A percentile compares a stretch with the other conserved stretches of the same genome.
These are phyloP conservation scores for Bombyx huttoni DNA, from an alignment of 2,888 invertebrate species.

Conservation along the genomic window DNA sequence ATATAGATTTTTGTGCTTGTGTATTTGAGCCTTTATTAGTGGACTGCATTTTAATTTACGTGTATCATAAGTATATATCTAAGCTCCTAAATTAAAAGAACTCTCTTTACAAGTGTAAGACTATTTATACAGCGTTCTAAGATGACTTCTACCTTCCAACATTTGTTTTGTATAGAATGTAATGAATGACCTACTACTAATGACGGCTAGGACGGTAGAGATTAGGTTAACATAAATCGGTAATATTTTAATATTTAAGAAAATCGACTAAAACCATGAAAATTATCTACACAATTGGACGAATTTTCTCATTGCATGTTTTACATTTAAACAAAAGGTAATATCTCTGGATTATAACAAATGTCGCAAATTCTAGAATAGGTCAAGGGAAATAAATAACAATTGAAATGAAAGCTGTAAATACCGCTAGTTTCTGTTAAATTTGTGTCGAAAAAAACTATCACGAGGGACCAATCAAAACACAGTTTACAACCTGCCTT, in stretches of 20 bases:
- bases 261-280: slow-evolving; percentile 55
- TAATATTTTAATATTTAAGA: slow-evolving; percentile 53
- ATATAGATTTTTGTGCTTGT: slow-evolving; percentile 48
- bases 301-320: slow-evolving; percentile 42
- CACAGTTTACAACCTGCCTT: too few relatives aligned
- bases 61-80: slow-evolving; percentile 64
- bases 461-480: too few relatives aligned
- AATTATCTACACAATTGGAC: slow-evolving; percentile 30
- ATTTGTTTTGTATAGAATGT: slow-evolving; percentile 59
- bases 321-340: neutral
- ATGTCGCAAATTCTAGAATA: too few relatives aligned
- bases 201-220: slow-evolving; percentile 45
- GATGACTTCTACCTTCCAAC: slow-evolving; percentile 51
- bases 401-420: too few relatives aligned
- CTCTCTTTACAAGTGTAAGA: slow-evolving; percentile 68
- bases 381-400: too few relatives aligned
- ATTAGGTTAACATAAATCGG: slow-evolving; percentile 51
- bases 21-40: slow-evolving; percentile 44
- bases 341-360: too few relatives aligned
- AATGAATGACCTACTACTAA: slow-evolving; percentile 29
- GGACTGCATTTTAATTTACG: slow-evolving; percentile 65
- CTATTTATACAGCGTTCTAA: slow-evolving; percentile 66
- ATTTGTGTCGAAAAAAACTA: too few relatives aligned
- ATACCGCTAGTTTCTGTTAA: too few relatives aligned
- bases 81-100: slow-evolving; percentile 64